Evolutionary conservation across 2,113 vertebrate genomes (phyloP).

Genomic region (Mus spicilegus): DNA sequence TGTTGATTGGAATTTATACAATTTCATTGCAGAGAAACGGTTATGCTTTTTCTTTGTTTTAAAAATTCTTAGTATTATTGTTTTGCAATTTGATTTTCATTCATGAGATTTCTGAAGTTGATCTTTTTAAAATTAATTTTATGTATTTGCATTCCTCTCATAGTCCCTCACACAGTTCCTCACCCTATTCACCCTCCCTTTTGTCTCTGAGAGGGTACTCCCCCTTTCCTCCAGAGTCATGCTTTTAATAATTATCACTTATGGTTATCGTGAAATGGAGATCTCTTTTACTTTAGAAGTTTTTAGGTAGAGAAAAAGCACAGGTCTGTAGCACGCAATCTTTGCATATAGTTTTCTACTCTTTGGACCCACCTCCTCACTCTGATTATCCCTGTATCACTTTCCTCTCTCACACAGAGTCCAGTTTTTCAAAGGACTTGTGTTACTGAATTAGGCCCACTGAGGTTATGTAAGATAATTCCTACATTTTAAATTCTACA

Average conservation of each 20-base stretch:
- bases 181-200: no score
- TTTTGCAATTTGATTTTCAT: slow-evolving; percentile 27
- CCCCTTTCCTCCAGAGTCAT: neutral
- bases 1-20: neutral
- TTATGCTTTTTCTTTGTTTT: neutral
- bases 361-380: neutral
- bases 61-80: neutral
- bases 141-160: no score
- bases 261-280: neutral
- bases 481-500: neutral
- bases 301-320: neutral
- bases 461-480: neutral
- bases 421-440: neutral
- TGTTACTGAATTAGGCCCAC: neutral
- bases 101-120: slow-evolving; percentile 5
- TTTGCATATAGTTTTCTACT: neutral
- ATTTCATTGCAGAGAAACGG: neutral
- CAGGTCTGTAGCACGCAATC: neutral
- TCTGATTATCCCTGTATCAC: neutral
- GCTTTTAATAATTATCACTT: neutral
- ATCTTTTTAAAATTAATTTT: neutral
- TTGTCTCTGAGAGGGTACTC: no score
- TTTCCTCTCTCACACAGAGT: neutral
- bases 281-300: neutral
- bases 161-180: no score